These are phyloP conservation scores for Acrossocheilus wenchowensis DNA, from an alignment of 2,797 vertebrate species.

Conservation along the genomic window DNA sequence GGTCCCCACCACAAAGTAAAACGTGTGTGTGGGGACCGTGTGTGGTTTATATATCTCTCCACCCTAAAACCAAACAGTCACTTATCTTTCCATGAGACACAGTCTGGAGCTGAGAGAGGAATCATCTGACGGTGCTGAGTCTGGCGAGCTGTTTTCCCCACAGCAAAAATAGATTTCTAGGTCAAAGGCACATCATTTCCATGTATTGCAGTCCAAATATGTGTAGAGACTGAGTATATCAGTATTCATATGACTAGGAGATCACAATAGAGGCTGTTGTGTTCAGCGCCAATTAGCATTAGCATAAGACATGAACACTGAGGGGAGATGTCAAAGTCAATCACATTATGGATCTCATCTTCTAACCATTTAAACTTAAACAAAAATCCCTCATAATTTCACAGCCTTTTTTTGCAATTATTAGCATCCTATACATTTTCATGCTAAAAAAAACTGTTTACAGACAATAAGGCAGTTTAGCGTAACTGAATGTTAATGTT, in stretches of 20 bases:
- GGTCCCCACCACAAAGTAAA: neutral
- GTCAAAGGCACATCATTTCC: conserved; percentile 46
- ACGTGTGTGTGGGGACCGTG: neutral
- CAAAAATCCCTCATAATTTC: neutral
- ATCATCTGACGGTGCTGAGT: conserved; percentile 3
- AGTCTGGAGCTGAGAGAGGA: neutral
- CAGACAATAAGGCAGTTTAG: neutral
- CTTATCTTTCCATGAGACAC: conserved; percentile 33
- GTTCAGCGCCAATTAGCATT: conserved; percentile 52
- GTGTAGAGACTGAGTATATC: neutral
- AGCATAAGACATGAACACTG: conserved; percentile 26
- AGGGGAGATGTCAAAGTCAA: conserved; percentile 18
- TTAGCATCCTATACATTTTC: neutral
- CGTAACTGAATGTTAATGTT: neutral
- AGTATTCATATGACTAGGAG: conserved; percentile 1
- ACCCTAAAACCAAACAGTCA: conserved; percentile 34
- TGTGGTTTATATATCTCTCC: conserved; percentile 6
- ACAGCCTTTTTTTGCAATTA: neutral
- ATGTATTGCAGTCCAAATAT: conserved; percentile 20
- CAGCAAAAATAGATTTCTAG: conserved; percentile 52
- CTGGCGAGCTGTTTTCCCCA: conserved; percentile 25
- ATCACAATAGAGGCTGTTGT: conserved; percentile 20
- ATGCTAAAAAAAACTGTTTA: neutral
- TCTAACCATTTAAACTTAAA: neutral
- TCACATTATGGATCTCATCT: neutral